Base-by-base conservation (phyloP, 1,140 invertebrate genomes). In the Drosophila willistoni region DNA sequence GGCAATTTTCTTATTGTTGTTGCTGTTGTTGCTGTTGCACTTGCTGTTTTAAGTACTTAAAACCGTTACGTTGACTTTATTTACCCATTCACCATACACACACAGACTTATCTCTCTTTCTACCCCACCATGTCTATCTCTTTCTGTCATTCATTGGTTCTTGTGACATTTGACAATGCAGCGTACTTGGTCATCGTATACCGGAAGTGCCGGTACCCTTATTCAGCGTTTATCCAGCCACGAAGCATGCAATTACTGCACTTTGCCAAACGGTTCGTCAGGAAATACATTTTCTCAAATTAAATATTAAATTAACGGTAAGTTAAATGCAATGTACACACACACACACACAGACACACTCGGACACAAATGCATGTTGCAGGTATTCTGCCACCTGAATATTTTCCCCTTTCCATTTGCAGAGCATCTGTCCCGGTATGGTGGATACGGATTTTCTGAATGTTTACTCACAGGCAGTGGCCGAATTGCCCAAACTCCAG, bases 381-480 rank as follows among this genome's bases (percentile, higher is more conserved):
- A 22, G 22, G 39, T 29, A 22, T 33, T 10, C 14, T 34, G 44
- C 47, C 47, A 51, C 29, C 47, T 61, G 33, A 71, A 67, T 61
- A 71, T 54, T 12, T 10, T 29, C 5, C 68, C 65, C 65, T 68
- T 75, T 36, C 29, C 57, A 55, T 54, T 33, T 84, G 25, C 78
- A 94, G 94, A 93, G 93, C 79, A 93, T 95, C 33, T 94, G 94
- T 79, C 94, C 94, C 12, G 94, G 94, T 1, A 79, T 94, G 64
- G 94, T 94, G 12, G 91, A 93, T 76, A 95, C 94, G 3, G 94
- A 94, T 76, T 94, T 94, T 73, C 79, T 93, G 56, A 89, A 79
- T 79, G 91, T 91, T 74, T 92, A 91, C 68, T 84, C 90, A 57
- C 72, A 81, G 65, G 77, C 90, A 44, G 75, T 92, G 73, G 84